phyloP scores from a whole-genome alignment of 2,797 vertebrate genomes.

The Chaenodraco wilsoni region DNA sequence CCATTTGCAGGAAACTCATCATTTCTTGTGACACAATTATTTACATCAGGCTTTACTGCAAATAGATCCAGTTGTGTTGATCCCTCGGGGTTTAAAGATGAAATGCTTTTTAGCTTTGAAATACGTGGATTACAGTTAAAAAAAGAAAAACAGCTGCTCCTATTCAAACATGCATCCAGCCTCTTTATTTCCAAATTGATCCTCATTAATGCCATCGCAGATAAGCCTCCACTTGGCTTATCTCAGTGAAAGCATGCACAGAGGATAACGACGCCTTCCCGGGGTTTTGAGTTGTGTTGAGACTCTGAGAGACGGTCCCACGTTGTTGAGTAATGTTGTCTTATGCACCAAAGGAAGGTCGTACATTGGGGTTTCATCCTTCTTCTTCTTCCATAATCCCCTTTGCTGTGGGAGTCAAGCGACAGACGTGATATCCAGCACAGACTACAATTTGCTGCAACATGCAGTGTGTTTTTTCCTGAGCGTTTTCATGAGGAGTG shows the following conservation, averaged over 20 bases:
- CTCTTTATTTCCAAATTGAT: conserved; percentile 73
- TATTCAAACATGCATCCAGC: conserved; percentile 67
- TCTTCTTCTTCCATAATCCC: conserved; percentile 3
- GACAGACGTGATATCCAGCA: not conserved
- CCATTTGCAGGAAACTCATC: conserved; percentile 23
- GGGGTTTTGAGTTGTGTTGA: conserved; percentile 30
- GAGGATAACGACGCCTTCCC: conserved; percentile 61
- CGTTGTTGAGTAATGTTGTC: conserved; percentile 18
- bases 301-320: conserved; percentile 7
- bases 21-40: conserved; percentile 44
- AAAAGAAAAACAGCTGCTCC: conserved; percentile 50
- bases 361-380: conserved; percentile 4
- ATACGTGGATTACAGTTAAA: conserved; percentile 51
- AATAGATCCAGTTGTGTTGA: conserved; percentile 38
- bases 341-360: conserved; percentile 26
- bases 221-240: conserved; percentile 69
- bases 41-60: conserved; percentile 48
- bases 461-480: conserved; percentile 1
- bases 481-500: conserved; percentile 6
- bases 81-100: conserved; percentile 22
- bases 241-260: conserved; percentile 62
- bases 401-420: conserved; percentile 12
- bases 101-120: conserved; percentile 63
- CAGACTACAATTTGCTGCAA: not conserved
- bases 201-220: conserved; percentile 71